These are phyloP conservation scores for Lasioglossum baleicum DNA, from an alignment of 1,140 invertebrate genomes.

Conservation along the genomic window DNA sequence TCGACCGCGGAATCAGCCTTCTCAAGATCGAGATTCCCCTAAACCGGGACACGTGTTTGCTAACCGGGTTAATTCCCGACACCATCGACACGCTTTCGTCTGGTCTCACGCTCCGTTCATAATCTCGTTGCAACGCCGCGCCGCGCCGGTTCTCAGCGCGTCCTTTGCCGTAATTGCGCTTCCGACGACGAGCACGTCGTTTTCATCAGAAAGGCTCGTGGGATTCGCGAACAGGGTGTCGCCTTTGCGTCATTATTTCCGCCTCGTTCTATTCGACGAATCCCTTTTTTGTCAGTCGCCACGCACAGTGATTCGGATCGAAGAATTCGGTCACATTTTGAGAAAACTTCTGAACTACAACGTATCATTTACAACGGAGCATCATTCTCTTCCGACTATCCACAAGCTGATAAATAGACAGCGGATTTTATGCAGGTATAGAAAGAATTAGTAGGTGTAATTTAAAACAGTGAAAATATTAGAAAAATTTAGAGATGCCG, in stretches of 20 bases:
- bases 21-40: conserved; percentile 15
- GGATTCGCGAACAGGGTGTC: conserved; percentile 34
- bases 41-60: conserved; percentile 29
- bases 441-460: no score
- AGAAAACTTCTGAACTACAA: no score
- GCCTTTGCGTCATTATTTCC: conserved; percentile 57
- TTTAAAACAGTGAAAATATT: no score
- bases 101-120: background rate
- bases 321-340: no score
- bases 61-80: conserved; percentile 21
- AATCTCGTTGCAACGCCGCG: background rate
- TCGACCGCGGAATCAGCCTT: background rate
- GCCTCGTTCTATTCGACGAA: background rate
- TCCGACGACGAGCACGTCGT: conserved; percentile 42
- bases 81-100: conserved; percentile 17
- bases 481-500: no score
- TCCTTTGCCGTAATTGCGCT: conserved; percentile 29
- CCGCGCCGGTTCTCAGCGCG: background rate
- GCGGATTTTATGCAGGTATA: no score
- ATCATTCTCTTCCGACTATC: no score
- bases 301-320: no score
- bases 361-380: no score
- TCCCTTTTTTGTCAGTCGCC: background rate
- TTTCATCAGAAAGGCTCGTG: conserved; percentile 29
- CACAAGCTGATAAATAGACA: no score